Conservation (phyloP, 2,888 invertebrate species). For the Escarpia spicata region DNA sequence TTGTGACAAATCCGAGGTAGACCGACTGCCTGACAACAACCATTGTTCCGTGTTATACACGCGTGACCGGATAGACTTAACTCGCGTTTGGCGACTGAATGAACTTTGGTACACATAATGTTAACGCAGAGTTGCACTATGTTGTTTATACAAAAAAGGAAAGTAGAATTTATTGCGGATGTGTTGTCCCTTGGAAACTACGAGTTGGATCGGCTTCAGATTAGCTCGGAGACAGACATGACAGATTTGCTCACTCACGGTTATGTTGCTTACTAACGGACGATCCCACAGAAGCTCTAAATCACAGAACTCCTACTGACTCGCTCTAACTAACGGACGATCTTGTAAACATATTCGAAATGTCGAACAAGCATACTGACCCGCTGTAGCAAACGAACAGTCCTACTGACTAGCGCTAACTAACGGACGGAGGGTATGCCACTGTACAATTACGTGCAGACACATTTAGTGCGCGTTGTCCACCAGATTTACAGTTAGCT, state of each 20-base stretch:
- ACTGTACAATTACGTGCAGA: too few relatives aligned
- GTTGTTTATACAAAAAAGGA: background rate
- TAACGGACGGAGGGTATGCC: background rate
- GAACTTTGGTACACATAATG: background rate
- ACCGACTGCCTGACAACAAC: background rate
- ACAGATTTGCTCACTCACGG: too few relatives aligned
- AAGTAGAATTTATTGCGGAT: background rate
- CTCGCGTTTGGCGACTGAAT: background rate
- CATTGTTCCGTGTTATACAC: background rate
- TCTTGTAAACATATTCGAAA: background rate
- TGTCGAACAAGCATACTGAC: background rate
- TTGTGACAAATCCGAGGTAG: background rate
- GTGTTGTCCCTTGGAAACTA: background rate
- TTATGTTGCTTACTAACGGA: background rate
- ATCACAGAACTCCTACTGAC: background rate
- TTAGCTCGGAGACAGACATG: background rate
- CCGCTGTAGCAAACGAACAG: background rate
- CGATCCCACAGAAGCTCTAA: background rate
- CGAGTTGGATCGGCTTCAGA: background rate
- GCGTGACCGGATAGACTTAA: background rate
- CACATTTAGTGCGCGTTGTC: background rate
- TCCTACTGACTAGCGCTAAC: background rate
- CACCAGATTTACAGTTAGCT: background rate
- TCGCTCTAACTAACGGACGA: background rate
- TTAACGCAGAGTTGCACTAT: background rate